Evolutionary conservation across 1,140 invertebrate species (phyloP), one percentile per base, ranked within the genome.

Genomic region (Adoxophyes honmai): DNA sequence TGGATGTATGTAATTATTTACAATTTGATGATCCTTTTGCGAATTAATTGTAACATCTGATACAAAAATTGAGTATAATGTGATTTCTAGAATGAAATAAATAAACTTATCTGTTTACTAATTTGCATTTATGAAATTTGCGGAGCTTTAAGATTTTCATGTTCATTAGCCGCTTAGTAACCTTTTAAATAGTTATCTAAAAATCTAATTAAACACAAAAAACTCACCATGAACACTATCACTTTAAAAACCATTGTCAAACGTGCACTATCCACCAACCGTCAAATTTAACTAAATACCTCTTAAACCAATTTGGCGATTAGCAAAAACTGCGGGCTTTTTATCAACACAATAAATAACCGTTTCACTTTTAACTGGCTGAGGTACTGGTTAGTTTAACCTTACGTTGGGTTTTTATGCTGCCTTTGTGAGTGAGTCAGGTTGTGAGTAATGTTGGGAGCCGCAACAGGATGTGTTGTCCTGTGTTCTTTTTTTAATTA

Each of bases 341-440:
- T 48, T 48, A 48, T 48, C 21, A 33, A 48, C 39, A n/a, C 42
- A 7, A 48, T 48, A 48, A 48, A 48, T 48, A 21, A 48, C 42
- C n/a, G 42, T 48, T 48, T 48, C 42, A 21, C 42, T 48, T 48
- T 18, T 5, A 16, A 8, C 14, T 21, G 4, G 9, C 9, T 16
- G 6, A 10, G 15, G 10, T 42, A 39, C 38, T 44, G 18, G 8
- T 44, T 18, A 10, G 39, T 10, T 28, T 28, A 28, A 28, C 21
- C 21, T 28, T 28, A 28, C 21, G 36, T 37, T 28, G n/a, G 34
- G 2, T 13, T 4, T 39, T 39, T 39, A 39, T 10, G 1, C 8
- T 13, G 38, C 38, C 15, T 8, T 16, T 37, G 14, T 35, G 34
- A 35, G 15, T 39, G 38, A 39, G 38, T 39, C 38, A 39, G 38